Conservation (phyloP, 2,113 vertebrate genomes). For the Etia nguti region DNA sequence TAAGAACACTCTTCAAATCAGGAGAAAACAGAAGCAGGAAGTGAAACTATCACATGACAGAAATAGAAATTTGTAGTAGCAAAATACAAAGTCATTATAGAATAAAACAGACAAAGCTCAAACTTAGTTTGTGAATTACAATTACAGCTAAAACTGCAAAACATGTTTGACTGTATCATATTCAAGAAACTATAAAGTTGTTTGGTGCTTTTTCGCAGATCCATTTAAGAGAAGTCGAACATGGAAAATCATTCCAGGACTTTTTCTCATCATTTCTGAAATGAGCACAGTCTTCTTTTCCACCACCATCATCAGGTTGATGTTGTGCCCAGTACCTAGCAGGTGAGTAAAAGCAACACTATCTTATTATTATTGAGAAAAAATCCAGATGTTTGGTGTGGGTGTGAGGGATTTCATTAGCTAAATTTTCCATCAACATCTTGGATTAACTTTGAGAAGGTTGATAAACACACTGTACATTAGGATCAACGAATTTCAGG, state of each 20-base stretch:
- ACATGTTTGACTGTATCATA: background rate
- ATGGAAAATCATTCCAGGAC: background rate
- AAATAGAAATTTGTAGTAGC: background rate
- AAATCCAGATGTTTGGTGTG: background rate
- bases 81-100: background rate
- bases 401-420: background rate
- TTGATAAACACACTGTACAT: background rate
- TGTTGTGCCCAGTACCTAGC: background rate
- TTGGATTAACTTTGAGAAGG: background rate
- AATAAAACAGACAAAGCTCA: background rate
- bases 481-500: background rate
- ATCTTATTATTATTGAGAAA: background rate
- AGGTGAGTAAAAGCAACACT: background rate
- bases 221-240: background rate
- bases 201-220: background rate
- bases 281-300: conserved; percentile 8
- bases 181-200: background rate
- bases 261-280: fast-evolving
- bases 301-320: conserved; percentile 2
- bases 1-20: background rate
- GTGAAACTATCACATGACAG: background rate
- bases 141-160: background rate
- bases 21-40: fast-evolving
- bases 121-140: background rate
- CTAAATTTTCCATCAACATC: background rate